Percentiles rank a stretch among this genome's conserved stretches.
phyloP scores from a whole-genome alignment of 2,888 invertebrate species.

The Isotomurus palustris region DNA sequence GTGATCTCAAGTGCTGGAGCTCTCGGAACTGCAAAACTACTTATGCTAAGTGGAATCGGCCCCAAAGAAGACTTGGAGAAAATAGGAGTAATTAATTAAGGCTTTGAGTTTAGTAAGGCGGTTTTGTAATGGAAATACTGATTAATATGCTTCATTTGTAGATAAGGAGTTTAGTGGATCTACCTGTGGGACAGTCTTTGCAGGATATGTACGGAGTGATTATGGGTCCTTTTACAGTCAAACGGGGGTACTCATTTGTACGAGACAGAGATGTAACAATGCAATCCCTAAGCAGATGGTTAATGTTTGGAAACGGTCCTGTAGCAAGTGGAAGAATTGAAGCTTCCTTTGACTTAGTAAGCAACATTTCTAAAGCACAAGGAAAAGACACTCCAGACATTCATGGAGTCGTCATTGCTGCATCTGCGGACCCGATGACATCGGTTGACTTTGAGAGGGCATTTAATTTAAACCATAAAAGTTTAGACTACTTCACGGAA shows the following conservation, averaged over 20 bases:
- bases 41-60: constrained; percentile 19
- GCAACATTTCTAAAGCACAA: constrained; percentile 4
- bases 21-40: constrained; percentile 8
- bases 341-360: constrained; percentile 9
- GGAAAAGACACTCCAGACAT: constrained; percentile 15
- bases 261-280: constrained; percentile 9
- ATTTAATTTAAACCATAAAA: constrained; percentile 15
- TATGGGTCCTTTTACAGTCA: constrained; percentile 23
- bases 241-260: constrained; percentile 13
- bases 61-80: constrained; percentile 10
- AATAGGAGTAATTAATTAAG: constrained; percentile 10
- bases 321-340: constrained; percentile 12
- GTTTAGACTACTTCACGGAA: constrained; percentile 10
- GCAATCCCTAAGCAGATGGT: constrained; percentile 3
- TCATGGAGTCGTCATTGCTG: constrained; percentile 21
- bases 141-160: constrained; percentile 4
- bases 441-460: constrained; percentile 13
- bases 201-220: constrained; percentile 25
- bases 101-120: not conserved
- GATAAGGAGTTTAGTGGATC: constrained; percentile 11
- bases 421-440: constrained; percentile 15
- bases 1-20: constrained; percentile 19
- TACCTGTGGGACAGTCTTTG: constrained; percentile 26
- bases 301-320: constrained; percentile 6
- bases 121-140: not conserved